phyloP scores from a whole-genome alignment of 2,797 vertebrate genomes.

The Sarcophilus harrisii region DNA sequence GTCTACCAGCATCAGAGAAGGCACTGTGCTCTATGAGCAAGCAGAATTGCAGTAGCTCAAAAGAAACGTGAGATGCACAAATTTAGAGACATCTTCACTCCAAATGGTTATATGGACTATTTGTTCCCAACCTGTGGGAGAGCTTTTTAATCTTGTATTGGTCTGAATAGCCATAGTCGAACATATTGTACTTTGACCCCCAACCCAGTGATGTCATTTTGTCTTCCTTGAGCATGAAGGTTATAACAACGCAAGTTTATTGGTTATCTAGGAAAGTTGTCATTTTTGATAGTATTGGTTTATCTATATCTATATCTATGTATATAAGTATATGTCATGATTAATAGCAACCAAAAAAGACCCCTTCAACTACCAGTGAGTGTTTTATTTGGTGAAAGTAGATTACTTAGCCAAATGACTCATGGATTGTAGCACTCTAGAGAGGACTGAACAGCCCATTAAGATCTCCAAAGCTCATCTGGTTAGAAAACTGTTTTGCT shows the following conservation, averaged over 20 bases:
- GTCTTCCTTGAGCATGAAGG: not conserved
- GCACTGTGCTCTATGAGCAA: not conserved
- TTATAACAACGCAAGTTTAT: not conserved
- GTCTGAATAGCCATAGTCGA: not conserved
- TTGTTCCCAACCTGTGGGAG: not conserved
- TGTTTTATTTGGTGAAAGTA: constrained; percentile 14
- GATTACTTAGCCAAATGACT: constrained; percentile 44
- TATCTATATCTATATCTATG: no score
- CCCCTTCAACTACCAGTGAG: constrained; percentile 1
- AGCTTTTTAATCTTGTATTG: not conserved
- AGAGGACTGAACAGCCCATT: not conserved
- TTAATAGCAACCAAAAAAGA: constrained; percentile 2
- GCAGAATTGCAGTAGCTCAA: not conserved
- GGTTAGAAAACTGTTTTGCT: constrained; percentile 20
- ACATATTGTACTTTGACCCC: not conserved
- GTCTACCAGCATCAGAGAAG: not conserved
- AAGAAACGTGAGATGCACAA: not conserved
- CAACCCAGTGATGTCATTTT: not conserved
- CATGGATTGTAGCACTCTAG: constrained; percentile 13
- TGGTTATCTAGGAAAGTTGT: not conserved
- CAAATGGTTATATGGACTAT: not conserved
- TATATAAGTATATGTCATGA: not conserved
- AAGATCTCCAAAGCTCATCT: not conserved
- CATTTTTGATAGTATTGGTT: not conserved
- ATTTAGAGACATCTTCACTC: not conserved